Evolutionary conservation across 2,888 invertebrate genomes (phyloP).

Genomic region (Margaritifera margaritifera): DNA sequence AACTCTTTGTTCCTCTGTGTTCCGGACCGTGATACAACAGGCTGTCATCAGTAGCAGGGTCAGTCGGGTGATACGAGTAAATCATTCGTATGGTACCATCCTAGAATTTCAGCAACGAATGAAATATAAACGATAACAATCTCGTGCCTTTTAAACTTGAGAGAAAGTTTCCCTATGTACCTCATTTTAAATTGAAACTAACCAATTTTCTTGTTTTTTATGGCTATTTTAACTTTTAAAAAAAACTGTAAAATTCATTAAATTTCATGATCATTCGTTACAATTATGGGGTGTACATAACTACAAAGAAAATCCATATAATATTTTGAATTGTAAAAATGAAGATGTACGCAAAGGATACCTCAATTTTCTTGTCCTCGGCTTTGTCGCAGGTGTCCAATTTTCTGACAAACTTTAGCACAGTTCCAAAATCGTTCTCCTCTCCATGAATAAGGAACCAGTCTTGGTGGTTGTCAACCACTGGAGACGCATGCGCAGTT

Average conservation of each 20-base stretch:
- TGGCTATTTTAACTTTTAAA: too few species aligned
- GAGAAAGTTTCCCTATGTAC: too few species aligned
- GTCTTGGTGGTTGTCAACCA: conserved; percentile 36
- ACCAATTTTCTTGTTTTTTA: too few species aligned
- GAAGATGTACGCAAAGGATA: conserved; percentile 5
- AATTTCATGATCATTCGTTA: too few species aligned
- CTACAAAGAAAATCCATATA: too few species aligned
- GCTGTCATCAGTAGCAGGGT: conserved; percentile 29
- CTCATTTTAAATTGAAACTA: too few species aligned
- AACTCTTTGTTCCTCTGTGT: conserved; percentile 41
- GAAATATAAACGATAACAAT: too few species aligned
- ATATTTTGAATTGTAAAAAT: too few species aligned
- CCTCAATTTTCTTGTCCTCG: conserved; percentile 35
- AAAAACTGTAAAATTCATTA: too few species aligned
- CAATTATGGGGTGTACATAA: too few species aligned
- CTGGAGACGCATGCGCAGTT: conserved; percentile 26
- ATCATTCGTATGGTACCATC: conserved; percentile 40
- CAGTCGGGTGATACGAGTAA: conserved; percentile 41
- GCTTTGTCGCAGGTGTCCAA: conserved; percentile 37
- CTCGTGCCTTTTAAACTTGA: too few species aligned
- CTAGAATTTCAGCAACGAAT: conserved; percentile 10
- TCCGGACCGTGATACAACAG: conserved; percentile 38
- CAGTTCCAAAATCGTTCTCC: conserved; percentile 34
- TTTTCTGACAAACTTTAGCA: conserved; percentile 33
- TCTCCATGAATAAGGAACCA: conserved; percentile 31